Conservation (phyloP, 2,888 invertebrate genomes). For the Megastigmus dorsalis region DNA sequence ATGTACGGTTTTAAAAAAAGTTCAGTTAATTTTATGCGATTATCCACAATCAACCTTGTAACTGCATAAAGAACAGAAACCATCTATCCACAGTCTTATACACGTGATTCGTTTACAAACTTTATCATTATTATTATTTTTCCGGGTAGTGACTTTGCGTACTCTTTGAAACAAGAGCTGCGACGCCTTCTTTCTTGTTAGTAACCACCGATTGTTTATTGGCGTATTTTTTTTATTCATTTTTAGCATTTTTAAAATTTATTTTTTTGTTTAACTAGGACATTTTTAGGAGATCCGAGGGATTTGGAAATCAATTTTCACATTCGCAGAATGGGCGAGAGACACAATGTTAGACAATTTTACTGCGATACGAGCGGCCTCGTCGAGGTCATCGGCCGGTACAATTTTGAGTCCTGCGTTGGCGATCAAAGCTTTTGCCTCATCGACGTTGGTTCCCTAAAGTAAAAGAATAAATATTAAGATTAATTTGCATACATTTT, state of each 20-base stretch:
- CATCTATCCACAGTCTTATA: not conserved
- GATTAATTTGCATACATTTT: no score
- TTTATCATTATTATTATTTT: conserved; percentile 13
- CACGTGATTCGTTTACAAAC: conserved; percentile 31
- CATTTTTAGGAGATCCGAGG: conserved; percentile 76
- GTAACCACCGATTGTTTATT: conserved; percentile 36
- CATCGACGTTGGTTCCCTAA: conserved; percentile 88
- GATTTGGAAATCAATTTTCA: conserved; percentile 89
- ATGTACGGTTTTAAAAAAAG: not conserved
- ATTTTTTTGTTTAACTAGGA: conserved; percentile 27
- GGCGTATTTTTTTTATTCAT: conserved; percentile 1
- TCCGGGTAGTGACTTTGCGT: conserved; percentile 12
- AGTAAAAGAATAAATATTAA: no score
- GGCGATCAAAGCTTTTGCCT: conserved; percentile 89
- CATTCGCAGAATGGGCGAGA: conserved; percentile 85
- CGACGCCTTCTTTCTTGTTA: not conserved
- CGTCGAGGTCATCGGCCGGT: conserved; percentile 89
- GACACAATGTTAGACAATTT: conserved; percentile 86
- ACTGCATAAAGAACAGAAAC: not conserved
- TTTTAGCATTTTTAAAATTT: conserved; percentile 12
- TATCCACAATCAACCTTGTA: not conserved
- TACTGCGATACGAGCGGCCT: conserved; percentile 87
- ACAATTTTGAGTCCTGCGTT: conserved; percentile 87
- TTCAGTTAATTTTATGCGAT: not conserved
- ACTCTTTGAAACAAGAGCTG: conserved; percentile 51